These are phyloP conservation scores for Agapornis roseicollis DNA, from an alignment of 2,113 vertebrate species.

Conservation along the genomic window DNA sequence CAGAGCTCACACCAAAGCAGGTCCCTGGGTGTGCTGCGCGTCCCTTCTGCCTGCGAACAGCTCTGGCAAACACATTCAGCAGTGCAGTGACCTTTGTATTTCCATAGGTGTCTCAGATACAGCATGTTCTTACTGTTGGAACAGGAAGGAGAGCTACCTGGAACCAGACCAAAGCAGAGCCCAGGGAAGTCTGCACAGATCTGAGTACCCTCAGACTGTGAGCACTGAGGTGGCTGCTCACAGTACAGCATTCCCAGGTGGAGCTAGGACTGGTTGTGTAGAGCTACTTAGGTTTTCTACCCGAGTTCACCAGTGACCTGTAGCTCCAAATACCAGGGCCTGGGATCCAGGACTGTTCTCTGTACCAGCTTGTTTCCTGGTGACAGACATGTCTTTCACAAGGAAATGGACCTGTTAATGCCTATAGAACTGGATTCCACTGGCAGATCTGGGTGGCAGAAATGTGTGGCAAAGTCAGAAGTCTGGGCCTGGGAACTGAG, in stretches of 20 bases:
- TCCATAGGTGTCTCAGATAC: slow-evolving; percentile 10
- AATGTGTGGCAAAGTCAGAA: slow-evolving; percentile 3
- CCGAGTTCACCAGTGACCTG: not conserved
- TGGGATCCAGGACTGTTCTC: not conserved
- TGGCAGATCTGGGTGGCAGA: not conserved
- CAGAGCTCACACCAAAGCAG: not conserved
- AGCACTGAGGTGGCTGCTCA: not conserved
- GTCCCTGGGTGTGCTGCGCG: not conserved
- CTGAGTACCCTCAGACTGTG: not conserved
- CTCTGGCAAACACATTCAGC: not conserved
- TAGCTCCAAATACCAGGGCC: not conserved
- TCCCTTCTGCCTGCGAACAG: not conserved
- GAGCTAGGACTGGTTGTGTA: not conserved
- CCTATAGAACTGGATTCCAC: not conserved
- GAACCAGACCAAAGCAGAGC: not conserved
- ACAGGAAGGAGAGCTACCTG: slow-evolving; percentile 8
- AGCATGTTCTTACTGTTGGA: not conserved
- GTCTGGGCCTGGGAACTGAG: not conserved
- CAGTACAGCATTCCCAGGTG: not conserved
- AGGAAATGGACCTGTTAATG: not conserved
- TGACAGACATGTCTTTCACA: not conserved
- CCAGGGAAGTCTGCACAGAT: not conserved
- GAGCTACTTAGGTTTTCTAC: not conserved
- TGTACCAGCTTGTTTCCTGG: not conserved
- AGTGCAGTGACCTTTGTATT: slow-evolving; percentile 32